Evolutionary conservation across 2,797 vertebrate genomes (phyloP), one percentile per base, ranked within the genome.

Genomic region (Sebastes baramenuke): DNA sequence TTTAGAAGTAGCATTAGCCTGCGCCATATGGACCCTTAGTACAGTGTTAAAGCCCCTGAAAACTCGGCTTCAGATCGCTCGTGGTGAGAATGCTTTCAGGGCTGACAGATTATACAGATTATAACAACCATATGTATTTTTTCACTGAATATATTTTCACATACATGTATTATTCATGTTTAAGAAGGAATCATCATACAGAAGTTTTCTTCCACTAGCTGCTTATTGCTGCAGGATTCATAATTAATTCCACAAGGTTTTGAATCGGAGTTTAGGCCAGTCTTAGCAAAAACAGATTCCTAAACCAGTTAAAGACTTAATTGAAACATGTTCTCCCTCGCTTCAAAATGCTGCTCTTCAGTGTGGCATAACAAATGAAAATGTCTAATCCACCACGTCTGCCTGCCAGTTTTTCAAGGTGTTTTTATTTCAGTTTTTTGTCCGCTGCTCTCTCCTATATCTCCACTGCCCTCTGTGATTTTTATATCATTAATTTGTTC

Each of bases 131-230:
- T 61, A 22, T 59, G 5, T 11, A 49, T 36, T 74, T 30, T 58
- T 52, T 4, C 5, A 10, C n/a, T 34, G 52, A 72, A 62, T 75
- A 73, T 42, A 29, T 80, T 75, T 27, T 27, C 5, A 55, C 22
- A 60, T 29, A 29, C n/a, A 20, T 78, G 78, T 69, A 52, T 78
- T 59, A 72, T 72, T 75, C 42, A 82, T 59, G 36, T 67, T 68
- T 14, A 24, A 59, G 71, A n/a, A 32, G 20, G 36, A 18, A 67
- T 42, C 52, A 13, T 60, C 24, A 77, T 69, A 60, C 34, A 68
- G 46, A 59, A 22, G 24, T n/a, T 55, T 54, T 32, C 67, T 13
- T 36, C 9, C 6, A 4, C 16, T 52, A 24, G 72, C 49, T 60
- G 67, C 54, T 52, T 38, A 13, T 61, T 65, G 54, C 65, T 66